These are phyloP conservation scores for Drosophila paramelanica DNA, from an alignment of 2,888 invertebrate species.

Conservation along the genomic window DNA sequence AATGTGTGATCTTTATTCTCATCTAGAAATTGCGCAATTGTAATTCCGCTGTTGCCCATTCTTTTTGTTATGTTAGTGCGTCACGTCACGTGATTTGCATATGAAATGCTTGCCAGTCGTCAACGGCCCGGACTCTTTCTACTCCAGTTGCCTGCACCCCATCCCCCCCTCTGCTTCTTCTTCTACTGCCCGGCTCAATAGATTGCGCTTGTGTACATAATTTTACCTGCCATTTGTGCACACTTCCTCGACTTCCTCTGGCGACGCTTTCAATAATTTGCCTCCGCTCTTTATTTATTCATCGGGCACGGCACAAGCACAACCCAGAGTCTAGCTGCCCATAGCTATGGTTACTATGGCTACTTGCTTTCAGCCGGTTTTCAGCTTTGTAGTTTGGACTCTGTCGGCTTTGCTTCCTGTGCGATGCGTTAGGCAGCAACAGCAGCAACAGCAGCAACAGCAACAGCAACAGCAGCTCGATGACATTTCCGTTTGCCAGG, in stretches of 20 bases:
- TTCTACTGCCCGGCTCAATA: background rate
- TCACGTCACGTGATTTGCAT: constrained; percentile 69
- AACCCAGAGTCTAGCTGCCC: constrained; percentile 48
- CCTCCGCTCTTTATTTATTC: constrained; percentile 63
- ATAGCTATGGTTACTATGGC: constrained; percentile 19
- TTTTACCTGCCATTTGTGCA: constrained; percentile 56
- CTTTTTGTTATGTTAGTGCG: constrained; percentile 47
- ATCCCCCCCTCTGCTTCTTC: background rate
- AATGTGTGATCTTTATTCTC: constrained; percentile 50
- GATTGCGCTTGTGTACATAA: constrained; percentile 49
- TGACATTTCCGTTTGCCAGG: constrained; percentile 37
- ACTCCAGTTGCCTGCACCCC: background rate
- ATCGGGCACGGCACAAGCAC: constrained; percentile 41
- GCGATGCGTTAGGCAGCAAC: constrained; percentile 9
- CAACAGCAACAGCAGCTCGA: constrained; percentile 21
- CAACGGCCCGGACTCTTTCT: constrained; percentile 14
- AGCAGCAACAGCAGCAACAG: too few species aligned
- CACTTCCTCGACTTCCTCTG: constrained; percentile 63
- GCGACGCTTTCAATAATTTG: constrained; percentile 51
- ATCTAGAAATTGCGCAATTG: constrained; percentile 65
- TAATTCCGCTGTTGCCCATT: constrained; percentile 58
- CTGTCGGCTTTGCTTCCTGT: constrained; percentile 65
- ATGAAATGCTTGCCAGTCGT: constrained; percentile 58
- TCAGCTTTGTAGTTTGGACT: constrained; percentile 46
- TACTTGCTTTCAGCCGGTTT: constrained; percentile 3